Percentiles rank a stretch among this genome's conserved stretches.
phyloP scores from a whole-genome alignment of 64 coral and sea anemone genomes.

The Catalaphyllia jardinei region DNA sequence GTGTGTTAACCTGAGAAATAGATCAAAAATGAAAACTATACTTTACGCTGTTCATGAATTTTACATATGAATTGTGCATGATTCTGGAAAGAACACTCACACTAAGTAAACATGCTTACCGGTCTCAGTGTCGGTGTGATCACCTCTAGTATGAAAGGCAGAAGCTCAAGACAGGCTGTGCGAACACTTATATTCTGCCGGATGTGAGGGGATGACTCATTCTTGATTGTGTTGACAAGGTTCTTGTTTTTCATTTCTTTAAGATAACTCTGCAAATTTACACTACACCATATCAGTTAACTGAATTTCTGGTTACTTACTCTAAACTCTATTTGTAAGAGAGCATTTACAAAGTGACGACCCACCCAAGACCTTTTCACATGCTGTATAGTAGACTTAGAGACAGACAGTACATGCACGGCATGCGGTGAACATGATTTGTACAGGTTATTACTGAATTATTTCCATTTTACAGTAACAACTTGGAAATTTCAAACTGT shows the following conservation, averaged over 20 bases:
- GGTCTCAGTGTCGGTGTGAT: constrained; percentile 91
- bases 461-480: no score
- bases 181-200: constrained; percentile 64
- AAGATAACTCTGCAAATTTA: constrained; percentile 58
- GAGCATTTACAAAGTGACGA: no score
- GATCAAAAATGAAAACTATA: neutral
- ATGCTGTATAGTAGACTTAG: no score
- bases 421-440: no score
- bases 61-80: neutral
- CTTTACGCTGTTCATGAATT: neutral
- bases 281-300: neutral
- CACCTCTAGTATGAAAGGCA: constrained; percentile 78
- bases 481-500: no score
- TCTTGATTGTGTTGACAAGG: constrained; percentile 66
- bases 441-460: no score
- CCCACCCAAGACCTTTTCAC: no score
- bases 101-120: constrained; percentile 31
- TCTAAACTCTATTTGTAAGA: no score
- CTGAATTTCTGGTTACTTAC: neutral
- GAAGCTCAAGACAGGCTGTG: constrained; percentile 62
- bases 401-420: no score
- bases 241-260: constrained; percentile 73
- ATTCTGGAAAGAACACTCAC: no score
- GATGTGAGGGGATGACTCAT: constrained; percentile 68
- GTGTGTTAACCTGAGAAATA: constrained; percentile 67